phyloP scores from a whole-genome alignment of 2,888 invertebrate species.

The Stenotaenia linearis region DNA sequence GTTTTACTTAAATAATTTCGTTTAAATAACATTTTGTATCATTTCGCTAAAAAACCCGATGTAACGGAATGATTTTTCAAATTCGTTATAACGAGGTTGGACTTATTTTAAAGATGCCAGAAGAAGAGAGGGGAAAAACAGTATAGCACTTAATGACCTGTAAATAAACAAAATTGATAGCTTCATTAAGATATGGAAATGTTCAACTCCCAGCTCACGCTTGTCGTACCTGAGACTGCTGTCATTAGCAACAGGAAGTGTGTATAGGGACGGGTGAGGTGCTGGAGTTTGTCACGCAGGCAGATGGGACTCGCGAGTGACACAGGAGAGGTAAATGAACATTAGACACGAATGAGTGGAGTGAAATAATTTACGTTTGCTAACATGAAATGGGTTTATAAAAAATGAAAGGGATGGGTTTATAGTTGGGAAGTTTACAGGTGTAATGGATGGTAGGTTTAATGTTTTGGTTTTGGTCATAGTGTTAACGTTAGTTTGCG shows the following conservation, averaged over 20 bases:
- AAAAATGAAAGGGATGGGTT: neutral
- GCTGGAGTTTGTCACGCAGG: conserved; percentile 13
- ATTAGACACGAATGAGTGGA: conserved; percentile 21
- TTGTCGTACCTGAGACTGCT: conserved; percentile 7
- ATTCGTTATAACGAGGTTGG: too few species aligned
- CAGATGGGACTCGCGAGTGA: neutral
- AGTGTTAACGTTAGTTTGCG: too few species aligned
- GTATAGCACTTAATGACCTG: conserved; percentile 10
- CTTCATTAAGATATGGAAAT: conserved; percentile 24
- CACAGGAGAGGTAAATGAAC: conserved; percentile 12
- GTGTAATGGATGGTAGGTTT: neutral
- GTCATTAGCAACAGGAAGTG: conserved; percentile 24
- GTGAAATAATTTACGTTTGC: neutral
- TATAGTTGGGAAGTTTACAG: neutral
- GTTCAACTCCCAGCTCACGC: neutral
- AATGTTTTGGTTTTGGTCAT: too few species aligned
- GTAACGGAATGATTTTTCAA: too few species aligned
- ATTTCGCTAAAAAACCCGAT: too few species aligned
- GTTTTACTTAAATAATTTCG: too few species aligned
- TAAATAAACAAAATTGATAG: conserved; percentile 24
- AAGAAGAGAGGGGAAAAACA: neutral
- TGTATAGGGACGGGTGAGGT: neutral
- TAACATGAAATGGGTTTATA: neutral
- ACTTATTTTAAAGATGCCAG: neutral
- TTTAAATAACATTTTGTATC: too few species aligned